Percentiles rank a stretch among this genome's conserved stretches.
Conservation (phyloP, 2,113 vertebrate species). For the Ramphastos sulfuratus region DNA sequence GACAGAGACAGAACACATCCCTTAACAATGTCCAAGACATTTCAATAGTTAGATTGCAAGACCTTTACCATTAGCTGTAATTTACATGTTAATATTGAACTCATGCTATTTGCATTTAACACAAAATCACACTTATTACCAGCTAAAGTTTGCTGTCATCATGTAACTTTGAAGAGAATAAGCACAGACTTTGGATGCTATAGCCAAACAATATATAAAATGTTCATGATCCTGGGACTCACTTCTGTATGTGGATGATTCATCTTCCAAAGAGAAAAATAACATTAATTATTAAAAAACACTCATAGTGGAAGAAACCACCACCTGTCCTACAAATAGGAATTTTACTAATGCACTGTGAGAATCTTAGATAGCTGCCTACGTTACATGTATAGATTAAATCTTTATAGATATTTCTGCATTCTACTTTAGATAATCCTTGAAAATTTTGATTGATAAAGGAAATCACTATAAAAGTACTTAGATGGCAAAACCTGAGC, state of each 20-base stretch:
- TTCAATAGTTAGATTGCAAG: neutral
- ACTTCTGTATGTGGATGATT: neutral
- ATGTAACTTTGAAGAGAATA: neutral
- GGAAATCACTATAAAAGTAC: neutral
- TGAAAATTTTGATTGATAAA: neutral
- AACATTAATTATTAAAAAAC: slow-evolving; percentile 29
- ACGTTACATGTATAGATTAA: neutral
- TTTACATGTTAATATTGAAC: neutral
- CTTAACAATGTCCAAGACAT: neutral
- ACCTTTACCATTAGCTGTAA: neutral
- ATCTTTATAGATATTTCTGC: neutral
- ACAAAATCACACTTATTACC: neutral
- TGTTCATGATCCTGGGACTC: slow-evolving; percentile 2
- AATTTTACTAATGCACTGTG: neutral
- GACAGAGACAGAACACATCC: neutral
- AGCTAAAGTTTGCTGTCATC: neutral
- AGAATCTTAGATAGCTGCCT: neutral
- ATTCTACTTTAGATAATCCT: neutral
- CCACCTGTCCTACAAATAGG: neutral
- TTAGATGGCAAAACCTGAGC: neutral
- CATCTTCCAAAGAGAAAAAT: slow-evolving; percentile 15
- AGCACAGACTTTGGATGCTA: neutral
- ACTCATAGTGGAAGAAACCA: neutral
- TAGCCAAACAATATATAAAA: neutral
- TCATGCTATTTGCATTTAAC: neutral